Conservation (phyloP, 1,140 invertebrate species). For the Copidosoma floridanum region DNA sequence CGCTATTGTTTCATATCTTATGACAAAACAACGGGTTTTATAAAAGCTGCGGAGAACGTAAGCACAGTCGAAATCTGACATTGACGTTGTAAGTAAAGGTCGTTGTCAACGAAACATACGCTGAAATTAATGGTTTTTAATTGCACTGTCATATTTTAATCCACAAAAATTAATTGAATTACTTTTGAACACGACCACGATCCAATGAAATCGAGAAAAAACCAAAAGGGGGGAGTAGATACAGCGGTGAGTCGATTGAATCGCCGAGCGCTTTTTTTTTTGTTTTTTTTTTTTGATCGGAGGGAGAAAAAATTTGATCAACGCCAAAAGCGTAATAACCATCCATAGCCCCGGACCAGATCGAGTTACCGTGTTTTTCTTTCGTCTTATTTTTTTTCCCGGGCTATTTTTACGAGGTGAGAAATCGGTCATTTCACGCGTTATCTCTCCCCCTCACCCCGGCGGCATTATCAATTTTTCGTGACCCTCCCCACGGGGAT, state of each 20-base stretch:
- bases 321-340: slow-evolving; percentile 20
- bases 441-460: slow-evolving; percentile 27
- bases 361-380: slow-evolving; percentile 15
- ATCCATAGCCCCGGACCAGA: slow-evolving; percentile 17
- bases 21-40: no score
- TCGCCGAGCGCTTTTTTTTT: background rate
- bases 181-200: no score
- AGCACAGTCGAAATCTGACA: no score
- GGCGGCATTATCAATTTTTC: slow-evolving; percentile 41
- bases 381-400: no score
- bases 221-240: background rate
- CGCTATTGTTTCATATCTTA: no score
- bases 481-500: no score
- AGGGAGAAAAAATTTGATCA: slow-evolving; percentile 13
- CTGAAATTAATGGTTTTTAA: background rate
- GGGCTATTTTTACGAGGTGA: slow-evolving; percentile 25
- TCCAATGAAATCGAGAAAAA: slow-evolving; percentile 13
- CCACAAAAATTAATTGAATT: no score
- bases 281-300: no score
- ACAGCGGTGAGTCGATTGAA: slow-evolving; percentile 2
- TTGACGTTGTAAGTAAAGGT: no score
- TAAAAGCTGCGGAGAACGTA: no score
- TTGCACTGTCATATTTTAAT: no score
- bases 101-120: no score
- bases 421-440: slow-evolving; percentile 26